Base-by-base conservation (phyloP, 2,888 invertebrate species). In the Andrena chrysosceles region DNA sequence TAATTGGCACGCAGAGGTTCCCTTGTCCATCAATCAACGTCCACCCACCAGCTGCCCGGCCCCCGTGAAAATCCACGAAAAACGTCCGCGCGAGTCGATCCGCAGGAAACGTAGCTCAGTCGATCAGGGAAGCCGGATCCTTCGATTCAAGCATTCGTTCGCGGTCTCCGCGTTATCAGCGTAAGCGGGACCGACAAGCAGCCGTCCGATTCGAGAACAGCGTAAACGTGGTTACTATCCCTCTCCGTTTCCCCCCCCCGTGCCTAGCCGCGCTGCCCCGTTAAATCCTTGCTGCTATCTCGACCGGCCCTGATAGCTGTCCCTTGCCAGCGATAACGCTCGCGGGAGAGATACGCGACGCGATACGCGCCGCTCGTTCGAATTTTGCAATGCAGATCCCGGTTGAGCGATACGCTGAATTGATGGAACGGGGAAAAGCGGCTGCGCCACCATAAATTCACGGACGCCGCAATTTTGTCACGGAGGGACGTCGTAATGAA, bases 301-400 rank as follows among this genome's bases (percentile, higher is more conserved):
- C 77, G 63, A 72, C 80, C 81, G 69, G 75, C 64, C 29, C 69
- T 67, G 81, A 81, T 81, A 81, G 77, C 83, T 70, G 77, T 83
- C 83, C 77, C 78, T 77, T 67, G 83, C 75, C 63, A 31, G 59
- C 76, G 89, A 89, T 89, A 88, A 77, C 85, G 80, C 75, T 64
- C 73, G 81, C 67, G 71, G 42, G 42, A 71, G 71, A 82, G 87
- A 87, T 87, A 77, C 86, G 81, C 78, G 88, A 42, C 77, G 75
- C 79, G 85, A 85, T 82, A 85, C 83, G 60, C 48, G 76, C 48
- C 68, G 76, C 79, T 81, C 74, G 79, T 70, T 84, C 75, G 89
- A 88, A 89, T 89, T 89, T 88, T 85, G 89, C 88, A 88, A 81
- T 85, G 87, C 89, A 85, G 87, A 84, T 89, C 76, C 84, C 69